Evolutionary conservation across 2,797 vertebrate species (phyloP), one percentile per base, ranked within the genome.

Genomic region (Chloroceryle amazona): DNA sequence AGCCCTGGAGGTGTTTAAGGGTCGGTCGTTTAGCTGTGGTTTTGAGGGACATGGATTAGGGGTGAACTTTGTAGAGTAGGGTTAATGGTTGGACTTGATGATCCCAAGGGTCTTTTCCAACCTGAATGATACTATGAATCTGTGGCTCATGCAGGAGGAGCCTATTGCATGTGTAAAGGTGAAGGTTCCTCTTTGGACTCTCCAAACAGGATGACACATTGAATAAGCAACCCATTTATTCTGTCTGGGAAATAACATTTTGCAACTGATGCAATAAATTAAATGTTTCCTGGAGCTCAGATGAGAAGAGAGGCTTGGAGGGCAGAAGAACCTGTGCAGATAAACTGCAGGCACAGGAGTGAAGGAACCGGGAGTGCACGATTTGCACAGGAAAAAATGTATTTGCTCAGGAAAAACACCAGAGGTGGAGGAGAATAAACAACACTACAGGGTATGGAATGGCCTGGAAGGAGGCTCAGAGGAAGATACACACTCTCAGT

Each of bases 281-380:
- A 16, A 58, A 47, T 1, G 0, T 26, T 61, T 80, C 6, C 22
- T 71, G 65, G 52, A 82, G 84, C 47, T 80, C 16, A 8, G 12
- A 47, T 21, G 5, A 8, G 46, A 62, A 20, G 26, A 31, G 33
- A 81, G 51, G 66, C 35, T 63, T 20, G 68, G 22, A 58, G 66
- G 67, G 35, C 20, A 67, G 61, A 22, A 73, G n/a, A 54, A 70
- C 1, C 1, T 0, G n/a, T 20, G 51, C 44, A 75, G 80, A 23
- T 10, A 11, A 68, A 28, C 44, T 31, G 28, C 23, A 39, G 73
- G 51, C 20, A 14, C 18, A 5, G 14, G 11, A 68, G 57, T 6
- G 8, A 2, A 33, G 13, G n/a, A 61, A 23, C 1, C 0, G 2
- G 0, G 2, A n/a, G 20, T 1, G 9, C 25, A 15, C 4, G 1